Base-by-base conservation (phyloP, 2,888 invertebrate species). In the Monoplex corrugatus region DNA sequence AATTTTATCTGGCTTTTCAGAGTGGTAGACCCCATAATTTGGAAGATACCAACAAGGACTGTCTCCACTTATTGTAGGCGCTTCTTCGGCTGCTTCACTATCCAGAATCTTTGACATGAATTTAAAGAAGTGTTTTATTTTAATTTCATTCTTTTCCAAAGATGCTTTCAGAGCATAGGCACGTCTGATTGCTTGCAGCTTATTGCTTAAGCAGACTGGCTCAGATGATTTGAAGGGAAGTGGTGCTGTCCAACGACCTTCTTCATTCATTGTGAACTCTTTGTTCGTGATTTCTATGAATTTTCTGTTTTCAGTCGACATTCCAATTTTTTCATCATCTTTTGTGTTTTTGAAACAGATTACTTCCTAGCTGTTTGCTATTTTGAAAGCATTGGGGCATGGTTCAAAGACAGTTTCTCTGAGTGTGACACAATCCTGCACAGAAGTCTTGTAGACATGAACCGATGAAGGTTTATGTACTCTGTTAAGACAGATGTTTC, bases 21-120 rank as follows among this genome's bases (percentile, higher is more conserved):
- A 88, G 72, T 91, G 90, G 82, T 91, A 91, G 19, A 91, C 89
- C 5, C 90, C 91, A 80, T 89, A 90, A 16, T 89, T 28, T 2
- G 92, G 92, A 0, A 91, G 44, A 80, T 92, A 92, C 91, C 91
- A 92, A n/a, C 40, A 45, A 63, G 89, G 85, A 6, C 88, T 72
- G 13, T 45, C 32, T 2, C 63, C 43, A 28, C 75, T 10, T 0
- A 87, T 35, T 23, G 86, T 38, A 13, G 91, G 91, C 1, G 91
- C 92, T 40, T 87, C 38, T 89, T 92, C 92, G 32, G 92, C 90
- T 86, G 89, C 87, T 2, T 89, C 78, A 8, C 28, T 87, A n/a
- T 72, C 82, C 6, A 91, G 86, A 2, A 92, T 72, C 32, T 87
- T 83, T 0, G 89, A 43, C 90, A 91, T 91, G 85, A 89, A 91